A percentile compares a stretch with the other conserved stretches of the same genome.
phyloP scores from a whole-genome alignment of 1,140 invertebrate genomes.

The Planococcus citri region DNA sequence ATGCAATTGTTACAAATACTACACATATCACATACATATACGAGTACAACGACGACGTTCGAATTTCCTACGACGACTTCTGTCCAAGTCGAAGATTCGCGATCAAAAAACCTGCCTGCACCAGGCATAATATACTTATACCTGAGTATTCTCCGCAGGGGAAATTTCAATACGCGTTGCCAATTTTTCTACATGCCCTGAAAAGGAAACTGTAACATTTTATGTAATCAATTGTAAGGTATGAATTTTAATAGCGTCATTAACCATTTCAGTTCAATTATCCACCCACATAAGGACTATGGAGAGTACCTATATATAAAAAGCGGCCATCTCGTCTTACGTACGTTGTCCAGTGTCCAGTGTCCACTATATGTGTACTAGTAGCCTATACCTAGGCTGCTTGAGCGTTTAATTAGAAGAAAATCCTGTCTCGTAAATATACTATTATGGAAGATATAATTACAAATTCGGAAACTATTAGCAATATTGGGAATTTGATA shows the following conservation, averaged over 20 bases:
- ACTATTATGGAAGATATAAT: not conserved
- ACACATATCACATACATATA: no score
- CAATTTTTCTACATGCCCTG: not conserved
- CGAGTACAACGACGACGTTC: no score
- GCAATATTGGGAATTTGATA: not conserved
- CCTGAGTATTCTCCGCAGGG: no score
- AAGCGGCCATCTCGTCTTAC: not conserved
- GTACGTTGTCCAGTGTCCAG: no score
- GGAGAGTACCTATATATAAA: no score
- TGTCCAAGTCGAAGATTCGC: no score
- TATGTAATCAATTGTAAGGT: not conserved
- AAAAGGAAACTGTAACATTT: not conserved
- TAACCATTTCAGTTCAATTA: constrained; percentile 4
- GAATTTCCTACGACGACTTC: no score
- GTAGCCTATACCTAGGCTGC: no score
- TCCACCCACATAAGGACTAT: not conserved
- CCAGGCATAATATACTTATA: no score
- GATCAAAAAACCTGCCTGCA: no score
- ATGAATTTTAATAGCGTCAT: constrained; percentile 3
- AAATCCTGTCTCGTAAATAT: not conserved
- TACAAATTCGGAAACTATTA: not conserved
- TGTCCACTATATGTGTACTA: no score
- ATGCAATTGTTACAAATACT: no score
- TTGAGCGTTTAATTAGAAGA: not conserved
- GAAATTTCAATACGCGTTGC: not conserved